Evolutionary conservation across 1,140 invertebrate species (phyloP), one percentile per base, ranked within the genome.

Genomic region (Caenorhabditis tropicalis): DNA sequence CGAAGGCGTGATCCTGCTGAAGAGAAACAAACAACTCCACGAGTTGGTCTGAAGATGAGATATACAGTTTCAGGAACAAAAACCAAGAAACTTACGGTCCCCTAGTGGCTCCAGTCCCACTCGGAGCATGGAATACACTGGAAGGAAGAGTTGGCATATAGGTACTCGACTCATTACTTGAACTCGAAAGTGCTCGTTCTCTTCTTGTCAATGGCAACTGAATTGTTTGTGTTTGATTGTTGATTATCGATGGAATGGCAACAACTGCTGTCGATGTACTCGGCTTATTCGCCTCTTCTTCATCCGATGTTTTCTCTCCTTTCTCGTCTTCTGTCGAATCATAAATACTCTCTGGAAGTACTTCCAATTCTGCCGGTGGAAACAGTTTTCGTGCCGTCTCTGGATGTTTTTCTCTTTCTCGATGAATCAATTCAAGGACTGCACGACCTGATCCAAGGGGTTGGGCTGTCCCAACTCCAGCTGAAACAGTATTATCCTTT

Each of bases 391-490:
- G 48, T 1, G 79, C 48, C 1, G 46, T 24, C 12, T 51, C 48
- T 27, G 48, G 48, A 58, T 81, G 15, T 21, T 81, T 81, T 39
- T 56, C 51, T 12, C 51, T 2, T 81, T 51, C 79, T 33, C 70
- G 36, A 49, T 84, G 70, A 1, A 89, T 85, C 79, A 89, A 58
- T 51, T 90, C 89, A 36, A 85, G 53, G 21, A 90, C 83, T 31
- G 89, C 84, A 33, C 82, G 79, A n/a, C 82, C 86, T 1, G 87
- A 88, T 49, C 89, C 88, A 4, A 90, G 87, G 0, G 89, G 81
- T 70, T 91, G 89, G 31, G 89, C 89, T 48, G 89, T 91, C 2
- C 89, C 89, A 16, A 82, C 82, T 15, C 88, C 87, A 39, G 36
- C 65, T 74, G 36, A 24, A 74, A 74, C n/a, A n/a, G n/a, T n/a